Evolutionary conservation across 2,888 invertebrate genomes (phyloP), one percentile per base, ranked within the genome.

Genomic region (Parnassius apollo): DNA sequence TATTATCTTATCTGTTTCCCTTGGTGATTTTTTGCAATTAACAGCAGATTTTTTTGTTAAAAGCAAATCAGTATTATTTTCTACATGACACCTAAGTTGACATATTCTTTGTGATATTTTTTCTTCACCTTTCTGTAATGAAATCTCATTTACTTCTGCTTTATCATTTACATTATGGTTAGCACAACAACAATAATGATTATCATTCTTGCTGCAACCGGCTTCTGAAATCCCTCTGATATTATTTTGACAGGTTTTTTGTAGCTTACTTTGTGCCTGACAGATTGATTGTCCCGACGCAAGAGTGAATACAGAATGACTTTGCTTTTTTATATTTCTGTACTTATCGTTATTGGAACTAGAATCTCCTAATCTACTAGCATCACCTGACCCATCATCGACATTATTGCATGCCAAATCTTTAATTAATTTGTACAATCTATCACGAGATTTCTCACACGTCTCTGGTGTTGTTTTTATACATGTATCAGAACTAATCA

Each of bases 311-410:
- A 91, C 91, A 9, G 91, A 90, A 70, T 91, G 91, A 67, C 82
- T 89, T 61, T 84, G 85, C 62, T 73, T 83, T 65, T 73, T 80
- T n/a, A 74, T 59, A 46, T 73, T 65, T 67, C 70, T 67, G 54
- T 71, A 67, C 67, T 65, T 75, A n/a, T 79, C 72, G 11, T 70
- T 66, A 68, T 81, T 78, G 9, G 79, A 73, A 59, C 74, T 76
- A 13, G 81, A 80, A 25, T 82, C 81, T 18, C 84, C 83, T 59
- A 90, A 69, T 73, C 87, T 89, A 72, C 86, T 86, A n/a, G 90
- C 91, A 73, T 91, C 91, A 9, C 91, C 91, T 9, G 91, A 91
- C 18, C 91, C 90, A 72, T 90, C 86, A 61, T 86, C 83, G 70
- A 88, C 86, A 63, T 90, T 88, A 66, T 91, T 91, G 68, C 84